Evolutionary conservation across 2,888 invertebrate genomes (phyloP), one percentile per base, ranked within the genome.

Genomic region (Boloria selene): DNA sequence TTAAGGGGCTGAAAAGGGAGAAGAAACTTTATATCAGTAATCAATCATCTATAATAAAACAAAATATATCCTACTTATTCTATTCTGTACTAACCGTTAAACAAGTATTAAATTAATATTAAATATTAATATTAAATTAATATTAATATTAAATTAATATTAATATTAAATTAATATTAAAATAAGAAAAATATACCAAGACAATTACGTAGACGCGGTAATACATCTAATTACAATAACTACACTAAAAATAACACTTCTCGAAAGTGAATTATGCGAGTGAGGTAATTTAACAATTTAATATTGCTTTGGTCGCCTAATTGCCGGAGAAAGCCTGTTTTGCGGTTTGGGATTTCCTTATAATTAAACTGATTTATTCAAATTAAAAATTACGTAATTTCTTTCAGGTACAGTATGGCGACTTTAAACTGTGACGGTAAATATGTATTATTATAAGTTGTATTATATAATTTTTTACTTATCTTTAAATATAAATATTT

Each of bases 351-450:
- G 26, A 38, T 51, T 60, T 60, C 51, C 51, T 50, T 22, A 18
- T 18, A 42, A 50, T 51, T 22, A 51, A 22, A 16, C 14, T 42
- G 18, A 18, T 18, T 42, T 42, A 60, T 60, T 60, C 7, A 61
- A 42, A 51, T 61, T 51, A 61, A 51, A 47, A 51, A 61, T 59
- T 10, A 59, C 26, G 59, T 7, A 59, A 59, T 49, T 38, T 59
- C 31, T 59, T 59, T 31, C 59, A 59, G 59, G 59, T 59, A 59
- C 31, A 31, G 22, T 17, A 49, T 59, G 49, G 17, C 0, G 49
- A 17, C 31, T 49, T 49, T 16, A 31, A 26, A 17, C 16, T 38
- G 59, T 38, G 7, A 38, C 38, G 59, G 49, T 59, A 59, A 59
- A 58, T 31, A 31, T 7, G 56, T 45, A 45, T 56, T 56, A 22